Conservation (phyloP, 2,797 vertebrate species). For the Sibirionetta formosa region DNA sequence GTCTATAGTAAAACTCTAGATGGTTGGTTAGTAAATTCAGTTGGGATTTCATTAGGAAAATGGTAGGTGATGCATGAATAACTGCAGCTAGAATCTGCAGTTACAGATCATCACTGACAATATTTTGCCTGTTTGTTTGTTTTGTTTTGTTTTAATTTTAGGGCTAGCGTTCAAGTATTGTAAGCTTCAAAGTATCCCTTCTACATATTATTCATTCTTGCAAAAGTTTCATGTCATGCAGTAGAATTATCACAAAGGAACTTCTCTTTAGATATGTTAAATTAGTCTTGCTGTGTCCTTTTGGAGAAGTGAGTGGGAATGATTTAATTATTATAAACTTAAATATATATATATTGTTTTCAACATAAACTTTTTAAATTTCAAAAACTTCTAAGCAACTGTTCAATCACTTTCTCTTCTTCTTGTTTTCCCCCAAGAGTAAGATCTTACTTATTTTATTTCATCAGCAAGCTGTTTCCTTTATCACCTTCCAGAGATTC, state of each 20-base stretch:
- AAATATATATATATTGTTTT: neutral
- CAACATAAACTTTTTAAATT: neutral
- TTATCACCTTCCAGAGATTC: neutral
- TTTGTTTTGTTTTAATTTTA: neutral
- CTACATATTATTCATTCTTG: constrained; percentile 35
- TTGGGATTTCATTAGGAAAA: neutral
- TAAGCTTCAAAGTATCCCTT: constrained; percentile 54
- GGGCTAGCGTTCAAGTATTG: constrained; percentile 26
- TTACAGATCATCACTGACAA: neutral
- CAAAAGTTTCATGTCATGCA: constrained; percentile 7
- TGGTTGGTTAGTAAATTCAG: neutral
- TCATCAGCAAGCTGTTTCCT: neutral
- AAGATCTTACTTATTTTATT: neutral
- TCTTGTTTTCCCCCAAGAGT: neutral
- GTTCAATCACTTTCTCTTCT: neutral
- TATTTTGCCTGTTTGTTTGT: neutral
- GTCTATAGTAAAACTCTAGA: neutral
- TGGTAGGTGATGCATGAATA: neutral
- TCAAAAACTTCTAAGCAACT: neutral
- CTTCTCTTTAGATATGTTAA: constrained; percentile 45
- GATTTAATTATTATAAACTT: constrained; percentile 38
- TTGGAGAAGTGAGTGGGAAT: constrained; percentile 26
- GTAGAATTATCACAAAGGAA: constrained; percentile 49
- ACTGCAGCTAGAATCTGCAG: neutral
- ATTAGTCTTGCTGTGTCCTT: constrained; percentile 5